Percentiles rank a stretch among this genome's conserved stretches.
Evolutionary conservation across 2,113 vertebrate genomes (phyloP).

Genomic region (Axis porcinus): DNA sequence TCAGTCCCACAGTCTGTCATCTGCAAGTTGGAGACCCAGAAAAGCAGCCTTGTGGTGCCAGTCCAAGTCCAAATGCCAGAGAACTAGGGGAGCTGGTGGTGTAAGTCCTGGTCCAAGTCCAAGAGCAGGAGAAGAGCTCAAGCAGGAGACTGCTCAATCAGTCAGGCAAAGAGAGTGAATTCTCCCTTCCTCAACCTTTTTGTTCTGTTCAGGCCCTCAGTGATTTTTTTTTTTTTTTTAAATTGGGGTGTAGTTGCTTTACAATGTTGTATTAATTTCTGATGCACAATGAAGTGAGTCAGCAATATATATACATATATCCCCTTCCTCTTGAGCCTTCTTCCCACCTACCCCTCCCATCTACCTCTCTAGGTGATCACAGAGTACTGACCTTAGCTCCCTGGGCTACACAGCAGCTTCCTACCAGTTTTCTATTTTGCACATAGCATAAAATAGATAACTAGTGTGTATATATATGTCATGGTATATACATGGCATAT

Average conservation of each 20-base stretch:
- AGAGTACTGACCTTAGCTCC: neutral
- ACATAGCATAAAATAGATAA: neutral
- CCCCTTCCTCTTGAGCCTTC: neutral
- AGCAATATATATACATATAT: neutral
- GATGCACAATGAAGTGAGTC: accelerated
- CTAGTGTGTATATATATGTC: neutral
- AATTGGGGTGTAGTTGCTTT: neutral
- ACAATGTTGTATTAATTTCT: neutral
- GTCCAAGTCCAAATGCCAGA: neutral
- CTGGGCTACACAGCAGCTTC: neutral
- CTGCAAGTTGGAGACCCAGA: neutral
- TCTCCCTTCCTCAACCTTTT: neutral
- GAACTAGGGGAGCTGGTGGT: neutral
- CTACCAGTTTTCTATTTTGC: neutral
- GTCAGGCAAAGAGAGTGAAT: neutral
- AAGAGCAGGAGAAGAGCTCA: neutral
- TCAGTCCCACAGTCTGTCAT: too few species aligned
- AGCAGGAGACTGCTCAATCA: neutral
- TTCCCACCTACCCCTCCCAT: neutral
- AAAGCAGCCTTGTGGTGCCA: neutral
- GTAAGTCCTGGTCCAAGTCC: neutral
- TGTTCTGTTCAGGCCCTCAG: neutral
- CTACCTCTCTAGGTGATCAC: neutral
- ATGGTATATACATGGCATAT: neutral
- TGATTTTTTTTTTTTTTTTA: neutral